These are phyloP conservation scores for Okapia johnstoni DNA, from an alignment of 2,113 vertebrate genomes.

Conservation along the genomic window DNA sequence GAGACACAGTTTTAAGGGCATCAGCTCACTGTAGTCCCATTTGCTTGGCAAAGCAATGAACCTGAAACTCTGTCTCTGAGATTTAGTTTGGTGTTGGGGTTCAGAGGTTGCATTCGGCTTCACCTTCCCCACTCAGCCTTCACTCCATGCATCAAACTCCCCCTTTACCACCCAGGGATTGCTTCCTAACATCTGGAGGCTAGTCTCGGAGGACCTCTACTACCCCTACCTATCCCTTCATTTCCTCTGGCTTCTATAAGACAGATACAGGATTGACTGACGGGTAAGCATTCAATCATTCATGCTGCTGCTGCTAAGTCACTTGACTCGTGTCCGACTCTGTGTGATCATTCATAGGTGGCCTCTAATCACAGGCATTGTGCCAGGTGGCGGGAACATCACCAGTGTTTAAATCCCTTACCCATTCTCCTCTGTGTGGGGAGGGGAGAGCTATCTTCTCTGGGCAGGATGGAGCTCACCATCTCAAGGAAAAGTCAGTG, in stretches of 20 bases:
- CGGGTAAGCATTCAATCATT: neutral
- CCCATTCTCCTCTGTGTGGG: neutral
- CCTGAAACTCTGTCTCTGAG: neutral
- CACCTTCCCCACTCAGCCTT: neutral
- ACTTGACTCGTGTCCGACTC: no score
- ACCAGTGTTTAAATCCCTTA: neutral
- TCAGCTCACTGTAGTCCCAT: neutral
- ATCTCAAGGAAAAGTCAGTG: neutral
- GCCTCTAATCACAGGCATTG: neutral
- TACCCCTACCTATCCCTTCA: neutral
- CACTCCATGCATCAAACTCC: no score
- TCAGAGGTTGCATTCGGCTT: neutral
- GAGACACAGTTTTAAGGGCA: neutral
- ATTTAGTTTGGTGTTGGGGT: neutral
- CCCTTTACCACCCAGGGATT: fast-evolving
- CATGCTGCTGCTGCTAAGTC: no score
- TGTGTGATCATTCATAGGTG: neutral
- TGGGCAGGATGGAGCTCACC: neutral
- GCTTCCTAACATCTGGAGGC: neutral
- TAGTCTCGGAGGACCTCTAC: fast-evolving
- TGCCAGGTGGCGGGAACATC: neutral
- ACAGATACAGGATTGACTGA: no score
- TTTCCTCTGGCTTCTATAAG: neutral
- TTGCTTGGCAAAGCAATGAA: neutral
- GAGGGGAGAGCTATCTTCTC: neutral